Conservation (phyloP, 2,113 vertebrate species). For the Chaenogobius annularis region DNA sequence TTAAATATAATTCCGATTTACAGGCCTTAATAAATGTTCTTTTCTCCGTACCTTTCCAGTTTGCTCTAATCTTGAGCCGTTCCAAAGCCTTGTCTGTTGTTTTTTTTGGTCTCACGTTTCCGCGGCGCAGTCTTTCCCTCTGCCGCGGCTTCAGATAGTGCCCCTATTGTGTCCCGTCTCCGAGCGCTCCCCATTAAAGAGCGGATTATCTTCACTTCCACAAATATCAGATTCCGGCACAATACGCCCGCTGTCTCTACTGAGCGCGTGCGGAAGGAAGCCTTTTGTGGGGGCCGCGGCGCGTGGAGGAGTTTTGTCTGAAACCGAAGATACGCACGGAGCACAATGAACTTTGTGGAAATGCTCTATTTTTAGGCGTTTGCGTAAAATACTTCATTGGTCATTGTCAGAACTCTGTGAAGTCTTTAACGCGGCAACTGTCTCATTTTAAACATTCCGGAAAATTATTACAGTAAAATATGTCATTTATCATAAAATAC, state of each 20-base stretch:
- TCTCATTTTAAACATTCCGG: no score
- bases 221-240: constrained; percentile 71
- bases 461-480: no score
- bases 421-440: no score
- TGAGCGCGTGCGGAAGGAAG: constrained; percentile 45
- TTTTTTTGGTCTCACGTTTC: no score
- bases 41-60: no score
- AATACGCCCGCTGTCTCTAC: constrained; percentile 56
- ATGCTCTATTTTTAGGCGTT: constrained; percentile 39
- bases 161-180: constrained; percentile 69
- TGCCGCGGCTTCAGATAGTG: constrained; percentile 60
- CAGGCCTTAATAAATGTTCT: no score
- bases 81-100: no score
- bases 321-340: constrained; percentile 40
- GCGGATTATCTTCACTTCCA: constrained; percentile 75
- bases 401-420: neutral
- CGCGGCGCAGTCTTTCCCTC: no score
- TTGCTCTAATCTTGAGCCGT: no score
- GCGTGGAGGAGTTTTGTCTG: constrained; percentile 11
- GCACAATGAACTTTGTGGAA: constrained; percentile 36
- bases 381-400: neutral
- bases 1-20: no score
- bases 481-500: no score
- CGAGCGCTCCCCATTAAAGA: constrained; percentile 74
- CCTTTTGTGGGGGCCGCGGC: constrained; percentile 65